These are phyloP conservation scores for Platyura marginata DNA, from an alignment of 1,140 invertebrate genomes.

Conservation along the genomic window DNA sequence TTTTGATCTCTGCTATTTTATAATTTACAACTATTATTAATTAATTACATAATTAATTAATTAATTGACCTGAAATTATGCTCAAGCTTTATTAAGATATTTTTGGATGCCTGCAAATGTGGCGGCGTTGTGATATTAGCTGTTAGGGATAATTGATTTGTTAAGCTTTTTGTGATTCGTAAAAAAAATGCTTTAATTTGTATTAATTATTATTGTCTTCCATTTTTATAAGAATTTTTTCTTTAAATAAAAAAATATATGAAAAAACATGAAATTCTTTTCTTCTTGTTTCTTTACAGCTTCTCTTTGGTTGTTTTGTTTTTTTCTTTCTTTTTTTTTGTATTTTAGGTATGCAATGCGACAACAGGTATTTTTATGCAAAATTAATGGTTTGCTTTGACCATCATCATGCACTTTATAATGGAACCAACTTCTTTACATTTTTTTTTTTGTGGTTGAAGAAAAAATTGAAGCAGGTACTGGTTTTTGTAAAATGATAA, in stretches of 20 bases:
- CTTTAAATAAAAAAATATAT: background rate
- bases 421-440: no score
- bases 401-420: no score
- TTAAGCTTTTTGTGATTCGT: background rate
- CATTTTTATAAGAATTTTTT: background rate
- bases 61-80: background rate
- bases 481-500: no score
- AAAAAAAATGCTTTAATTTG: background rate
- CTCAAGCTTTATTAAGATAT: background rate
- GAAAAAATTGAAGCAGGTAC: no score
- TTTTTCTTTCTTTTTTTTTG: no score
- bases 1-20: background rate
- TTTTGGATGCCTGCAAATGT: background rate
- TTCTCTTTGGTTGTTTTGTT: no score
- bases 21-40: no score
- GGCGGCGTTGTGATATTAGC: constrained; percentile 1
- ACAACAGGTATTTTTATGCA: no score
- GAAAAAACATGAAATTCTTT: background rate
- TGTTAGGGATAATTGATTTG: background rate
- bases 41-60: background rate
- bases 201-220: constrained; percentile 1
- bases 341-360: no score
- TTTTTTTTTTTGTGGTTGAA: no score
- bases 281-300: background rate
- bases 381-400: no score